Conservation (phyloP, 1,140 invertebrate genomes). For the Atopsyche davidsoni region DNA sequence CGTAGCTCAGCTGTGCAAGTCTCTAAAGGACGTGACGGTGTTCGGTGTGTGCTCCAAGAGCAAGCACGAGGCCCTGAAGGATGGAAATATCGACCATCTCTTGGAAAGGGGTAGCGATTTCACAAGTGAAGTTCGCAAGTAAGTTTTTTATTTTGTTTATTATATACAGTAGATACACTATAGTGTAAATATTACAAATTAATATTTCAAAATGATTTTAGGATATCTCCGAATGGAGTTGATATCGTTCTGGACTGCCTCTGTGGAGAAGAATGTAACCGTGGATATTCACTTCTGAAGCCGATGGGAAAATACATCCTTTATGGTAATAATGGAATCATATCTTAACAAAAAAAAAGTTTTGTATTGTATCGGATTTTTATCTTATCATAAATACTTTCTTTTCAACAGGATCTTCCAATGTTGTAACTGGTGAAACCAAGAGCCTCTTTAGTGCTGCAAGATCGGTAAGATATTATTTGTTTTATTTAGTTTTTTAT, state of each 20-base stretch:
- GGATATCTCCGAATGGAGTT: conserved; percentile 70
- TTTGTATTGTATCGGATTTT: background rate
- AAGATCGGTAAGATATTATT: conserved; percentile 63
- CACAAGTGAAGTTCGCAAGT: conserved; percentile 78
- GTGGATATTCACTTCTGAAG: conserved; percentile 76
- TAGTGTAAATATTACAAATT: conserved; percentile 5
- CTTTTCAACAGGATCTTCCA: conserved; percentile 65
- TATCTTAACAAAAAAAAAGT: background rate
- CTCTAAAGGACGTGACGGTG: conserved; percentile 73
- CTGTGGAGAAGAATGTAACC: conserved; percentile 82
- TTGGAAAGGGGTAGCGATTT: conserved; percentile 75
- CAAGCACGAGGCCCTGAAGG: conserved; percentile 77
- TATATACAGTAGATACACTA: conserved; percentile 11
- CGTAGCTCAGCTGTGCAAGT: conserved; percentile 72
- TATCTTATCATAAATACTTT: background rate
- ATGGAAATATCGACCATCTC: conserved; percentile 66
- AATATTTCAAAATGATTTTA: conserved; percentile 33
- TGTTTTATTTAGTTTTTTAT: too few species aligned
- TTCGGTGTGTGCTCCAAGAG: conserved; percentile 79
- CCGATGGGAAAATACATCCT: conserved; percentile 86
- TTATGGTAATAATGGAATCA: conserved; percentile 65
- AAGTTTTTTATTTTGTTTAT: conserved; percentile 43
- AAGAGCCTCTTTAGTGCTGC: conserved; percentile 85
- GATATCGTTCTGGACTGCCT: conserved; percentile 84
- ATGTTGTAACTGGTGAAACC: conserved; percentile 80